These are phyloP conservation scores for Eueides isabella DNA, from an alignment of 1,140 invertebrate species.

Conservation along the genomic window DNA sequence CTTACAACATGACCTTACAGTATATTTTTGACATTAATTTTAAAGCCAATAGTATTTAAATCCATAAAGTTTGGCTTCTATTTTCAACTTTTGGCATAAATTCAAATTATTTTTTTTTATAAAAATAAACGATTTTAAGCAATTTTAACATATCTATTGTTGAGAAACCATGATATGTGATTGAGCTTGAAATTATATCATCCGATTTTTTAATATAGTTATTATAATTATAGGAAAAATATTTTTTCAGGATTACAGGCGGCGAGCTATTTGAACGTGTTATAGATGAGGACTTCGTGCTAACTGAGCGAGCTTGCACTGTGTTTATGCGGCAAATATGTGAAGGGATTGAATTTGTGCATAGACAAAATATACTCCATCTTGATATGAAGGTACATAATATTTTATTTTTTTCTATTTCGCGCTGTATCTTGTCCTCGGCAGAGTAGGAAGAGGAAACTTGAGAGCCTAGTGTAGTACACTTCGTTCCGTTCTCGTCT, in stretches of 20 bases:
- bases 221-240: not conserved
- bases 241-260: constrained; percentile 93
- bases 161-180: too few relatives aligned
- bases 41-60: constrained; percentile 31
- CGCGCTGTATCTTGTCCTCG: too few relatives aligned
- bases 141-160: not conserved
- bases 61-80: constrained; percentile 33
- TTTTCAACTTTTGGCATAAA: constrained; percentile 47
- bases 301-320: constrained; percentile 97
- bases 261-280: constrained; percentile 99
- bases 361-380: constrained; percentile 96
- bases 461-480: too few relatives aligned
- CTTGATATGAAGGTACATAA: constrained; percentile 95
- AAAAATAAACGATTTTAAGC: constrained; percentile 6
- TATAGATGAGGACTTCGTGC: constrained; percentile 97
- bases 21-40: not conserved
- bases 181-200: too few relatives aligned
- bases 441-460: too few relatives aligned
- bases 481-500: too few relatives aligned
- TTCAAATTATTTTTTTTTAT: constrained; percentile 29
- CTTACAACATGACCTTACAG: not conserved
- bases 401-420: too few relatives aligned
- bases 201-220: not conserved
- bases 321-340: constrained; percentile 99
- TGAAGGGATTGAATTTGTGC: constrained; percentile 98